Conservation (phyloP, 2,888 invertebrate genomes). For the Poecilobothrus nobilitatus region DNA sequence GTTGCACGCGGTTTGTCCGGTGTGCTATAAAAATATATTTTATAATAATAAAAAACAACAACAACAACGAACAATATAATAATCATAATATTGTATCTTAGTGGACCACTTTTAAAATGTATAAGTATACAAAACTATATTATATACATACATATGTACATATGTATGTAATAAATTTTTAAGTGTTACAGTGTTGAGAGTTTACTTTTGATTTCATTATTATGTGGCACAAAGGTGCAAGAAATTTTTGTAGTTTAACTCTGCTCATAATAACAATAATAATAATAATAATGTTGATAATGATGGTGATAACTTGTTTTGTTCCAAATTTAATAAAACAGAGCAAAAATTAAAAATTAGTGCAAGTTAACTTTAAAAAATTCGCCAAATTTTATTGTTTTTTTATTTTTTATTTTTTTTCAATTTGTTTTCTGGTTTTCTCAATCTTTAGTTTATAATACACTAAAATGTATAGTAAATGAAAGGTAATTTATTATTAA, state of each 20-base stretch:
- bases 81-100: neutral
- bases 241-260: too few species aligned
- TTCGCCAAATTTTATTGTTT: neutral
- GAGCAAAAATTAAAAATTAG: too few species aligned
- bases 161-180: neutral
- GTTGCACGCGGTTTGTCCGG: conserved; percentile 11
- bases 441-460: too few species aligned
- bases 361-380: neutral
- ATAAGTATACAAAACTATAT: too few species aligned
- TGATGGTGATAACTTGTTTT: neutral
- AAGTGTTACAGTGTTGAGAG: neutral
- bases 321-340: neutral
- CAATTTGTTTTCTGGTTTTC: too few species aligned
- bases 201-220: neutral
- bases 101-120: neutral
- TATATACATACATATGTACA: too few species aligned
- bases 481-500: neutral
- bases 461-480: neutral
- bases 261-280: too few species aligned
- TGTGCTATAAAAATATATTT: conserved; percentile 17
- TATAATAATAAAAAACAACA: neutral
- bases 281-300: too few species aligned
- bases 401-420: too few species aligned
- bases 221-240: neutral
- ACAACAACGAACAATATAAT: neutral